These are phyloP conservation scores for Junco hyemalis DNA, from an alignment of 2,113 vertebrate genomes.

Conservation along the genomic window DNA sequence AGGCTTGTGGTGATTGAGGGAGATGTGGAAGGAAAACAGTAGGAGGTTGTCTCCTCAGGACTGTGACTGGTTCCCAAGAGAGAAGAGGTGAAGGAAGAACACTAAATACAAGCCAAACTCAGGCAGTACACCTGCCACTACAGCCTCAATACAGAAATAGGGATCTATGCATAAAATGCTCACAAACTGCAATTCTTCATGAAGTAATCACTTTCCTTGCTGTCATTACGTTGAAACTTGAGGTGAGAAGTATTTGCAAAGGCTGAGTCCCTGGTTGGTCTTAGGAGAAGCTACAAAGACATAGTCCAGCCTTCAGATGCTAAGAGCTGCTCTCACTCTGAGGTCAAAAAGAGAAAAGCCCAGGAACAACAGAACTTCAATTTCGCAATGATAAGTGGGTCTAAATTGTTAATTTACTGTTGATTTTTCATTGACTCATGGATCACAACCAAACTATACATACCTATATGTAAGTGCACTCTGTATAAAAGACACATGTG, in stretches of 20 bases:
- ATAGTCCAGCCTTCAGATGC: background rate
- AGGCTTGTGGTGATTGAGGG: background rate
- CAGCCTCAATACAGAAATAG: background rate
- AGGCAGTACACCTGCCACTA: background rate
- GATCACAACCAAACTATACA: rapidly evolving
- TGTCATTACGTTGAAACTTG: background rate
- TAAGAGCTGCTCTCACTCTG: background rate
- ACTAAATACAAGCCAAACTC: background rate
- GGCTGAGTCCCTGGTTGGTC: background rate
- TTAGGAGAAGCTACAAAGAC: background rate
- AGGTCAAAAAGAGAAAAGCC: background rate
- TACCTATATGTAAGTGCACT: background rate
- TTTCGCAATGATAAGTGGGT: background rate
- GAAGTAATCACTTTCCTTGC: background rate
- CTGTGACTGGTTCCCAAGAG: background rate
- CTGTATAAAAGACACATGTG: background rate
- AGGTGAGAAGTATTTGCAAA: background rate
- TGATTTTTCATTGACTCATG: background rate
- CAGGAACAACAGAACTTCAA: background rate
- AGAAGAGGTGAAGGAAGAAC: background rate
- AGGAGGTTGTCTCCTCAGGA: background rate
- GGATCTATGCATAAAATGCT: background rate
- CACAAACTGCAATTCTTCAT: background rate
- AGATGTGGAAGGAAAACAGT: background rate
- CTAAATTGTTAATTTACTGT: background rate